These are phyloP conservation scores for Apogon hyalosoma DNA, from an alignment of 2,797 vertebrate species.

Conservation along the genomic window DNA sequence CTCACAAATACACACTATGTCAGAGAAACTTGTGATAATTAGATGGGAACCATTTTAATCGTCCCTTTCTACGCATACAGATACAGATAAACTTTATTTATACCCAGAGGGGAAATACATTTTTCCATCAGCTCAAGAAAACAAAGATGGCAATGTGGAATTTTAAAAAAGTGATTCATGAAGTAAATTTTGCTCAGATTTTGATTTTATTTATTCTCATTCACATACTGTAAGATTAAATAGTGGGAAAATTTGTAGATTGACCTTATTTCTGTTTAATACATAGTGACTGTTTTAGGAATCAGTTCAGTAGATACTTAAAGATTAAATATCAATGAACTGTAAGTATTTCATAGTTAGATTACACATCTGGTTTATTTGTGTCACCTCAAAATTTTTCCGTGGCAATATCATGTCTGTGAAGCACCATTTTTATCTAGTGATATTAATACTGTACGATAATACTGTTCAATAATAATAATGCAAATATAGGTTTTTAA, in stretches of 20 bases:
- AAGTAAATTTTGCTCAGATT: constrained; percentile 31
- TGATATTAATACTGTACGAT: background rate
- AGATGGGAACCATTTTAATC: constrained; percentile 73
- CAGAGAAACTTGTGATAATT: constrained; percentile 48
- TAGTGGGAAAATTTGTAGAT: constrained; percentile 6
- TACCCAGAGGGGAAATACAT: too few relatives aligned
- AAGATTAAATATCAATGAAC: too few relatives aligned
- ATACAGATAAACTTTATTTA: background rate
- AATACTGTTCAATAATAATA: background rate
- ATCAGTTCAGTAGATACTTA: constrained; percentile 1
- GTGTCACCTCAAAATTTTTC: too few relatives aligned
- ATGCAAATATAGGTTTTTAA: background rate
- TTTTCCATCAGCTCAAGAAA: too few relatives aligned
- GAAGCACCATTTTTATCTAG: too few relatives aligned
- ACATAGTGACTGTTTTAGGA: background rate
- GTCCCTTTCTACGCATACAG: constrained; percentile 29
- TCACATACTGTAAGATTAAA: constrained; percentile 3
- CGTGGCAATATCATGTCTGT: too few relatives aligned
- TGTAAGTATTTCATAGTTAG: constrained; percentile 5
- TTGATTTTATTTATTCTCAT: constrained; percentile 36
- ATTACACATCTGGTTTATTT: background rate
- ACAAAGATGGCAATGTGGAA: constrained; percentile 5
- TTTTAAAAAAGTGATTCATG: constrained; percentile 5
- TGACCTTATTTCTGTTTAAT: constrained; percentile 5
- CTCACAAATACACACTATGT: constrained; percentile 26